A percentile compares a stretch with the other conserved stretches of the same genome.
phyloP scores from a whole-genome alignment of 2,888 invertebrate species.

The Phyto melanocephala region DNA sequence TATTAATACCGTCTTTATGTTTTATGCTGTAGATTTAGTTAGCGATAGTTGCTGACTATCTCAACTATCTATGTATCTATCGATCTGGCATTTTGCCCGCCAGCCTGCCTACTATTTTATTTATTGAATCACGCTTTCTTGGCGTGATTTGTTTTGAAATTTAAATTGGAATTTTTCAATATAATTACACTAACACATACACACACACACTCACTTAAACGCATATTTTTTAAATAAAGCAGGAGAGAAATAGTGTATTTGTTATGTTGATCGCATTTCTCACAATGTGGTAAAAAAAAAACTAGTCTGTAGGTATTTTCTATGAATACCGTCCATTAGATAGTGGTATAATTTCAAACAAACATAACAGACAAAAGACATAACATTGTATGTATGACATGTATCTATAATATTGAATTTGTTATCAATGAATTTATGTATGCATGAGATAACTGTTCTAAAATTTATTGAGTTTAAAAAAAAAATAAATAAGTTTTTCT shows the following conservation, averaged over 20 bases:
- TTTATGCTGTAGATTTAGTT: background rate
- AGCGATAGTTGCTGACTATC: background rate
- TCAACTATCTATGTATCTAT: background rate
- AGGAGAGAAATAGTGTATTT: background rate
- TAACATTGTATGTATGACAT: no score
- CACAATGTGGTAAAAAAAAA: background rate
- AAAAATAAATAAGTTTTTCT: background rate
- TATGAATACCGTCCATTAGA: background rate
- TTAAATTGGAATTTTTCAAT: constrained; percentile 53
- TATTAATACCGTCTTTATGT: no score
- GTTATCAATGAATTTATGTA: no score
- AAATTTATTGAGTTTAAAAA: no score
- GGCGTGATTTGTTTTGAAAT: constrained; percentile 60
- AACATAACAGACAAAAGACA: background rate
- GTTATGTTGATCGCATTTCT: background rate
- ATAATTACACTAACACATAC: background rate
- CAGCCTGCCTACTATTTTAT: constrained; percentile 2
- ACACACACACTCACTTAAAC: background rate
- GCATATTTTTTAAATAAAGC: background rate
- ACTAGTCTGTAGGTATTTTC: background rate
- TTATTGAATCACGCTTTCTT: constrained; percentile 52
- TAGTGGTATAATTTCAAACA: background rate
- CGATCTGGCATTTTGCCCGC: background rate
- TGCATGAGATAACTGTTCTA: no score
- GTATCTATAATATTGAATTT: no score